A percentile compares a stretch with the other conserved stretches of the same genome.
These are phyloP conservation scores for Drosophila paranaensis DNA, from an alignment of 2,888 invertebrate species.

Conservation along the genomic window DNA sequence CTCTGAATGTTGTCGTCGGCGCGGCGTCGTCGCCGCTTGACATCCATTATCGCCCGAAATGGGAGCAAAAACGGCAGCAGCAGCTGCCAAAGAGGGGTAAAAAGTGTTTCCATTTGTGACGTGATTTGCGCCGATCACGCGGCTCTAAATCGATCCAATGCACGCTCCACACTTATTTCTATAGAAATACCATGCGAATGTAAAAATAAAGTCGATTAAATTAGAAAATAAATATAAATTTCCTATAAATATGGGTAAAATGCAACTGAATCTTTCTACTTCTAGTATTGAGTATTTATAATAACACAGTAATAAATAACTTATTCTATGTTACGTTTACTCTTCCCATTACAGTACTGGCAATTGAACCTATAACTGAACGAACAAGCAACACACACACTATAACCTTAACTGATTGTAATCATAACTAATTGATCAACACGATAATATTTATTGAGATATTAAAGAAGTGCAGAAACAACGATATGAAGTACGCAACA, in stretches of 20 bases:
- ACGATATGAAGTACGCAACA: slow-evolving; percentile 78
- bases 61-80: slow-evolving; percentile 39
- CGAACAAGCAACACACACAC: slow-evolving; percentile 37
- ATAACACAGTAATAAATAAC: neutral
- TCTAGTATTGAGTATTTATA: neutral
- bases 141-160: slow-evolving; percentile 23
- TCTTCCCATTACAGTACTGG: slow-evolving; percentile 39
- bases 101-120: slow-evolving; percentile 37
- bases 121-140: slow-evolving; percentile 57
- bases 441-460: slow-evolving; percentile 37
- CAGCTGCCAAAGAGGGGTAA: slow-evolving; percentile 20
- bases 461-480: slow-evolving; percentile 39
- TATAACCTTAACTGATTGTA: slow-evolving; percentile 23
- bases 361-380: slow-evolving; percentile 50
- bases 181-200: neutral
- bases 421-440: slow-evolving; percentile 18
- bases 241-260: neutral
- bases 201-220: neutral
- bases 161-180: slow-evolving; percentile 2
- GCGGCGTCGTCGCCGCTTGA: slow-evolving; percentile 28
- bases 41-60: slow-evolving; percentile 67
- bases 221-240: neutral
- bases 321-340: neutral
- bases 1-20: slow-evolving; percentile 54
- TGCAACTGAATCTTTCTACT: neutral